Conservation (phyloP, 2,113 vertebrate genomes). For the Aix galericulata region DNA sequence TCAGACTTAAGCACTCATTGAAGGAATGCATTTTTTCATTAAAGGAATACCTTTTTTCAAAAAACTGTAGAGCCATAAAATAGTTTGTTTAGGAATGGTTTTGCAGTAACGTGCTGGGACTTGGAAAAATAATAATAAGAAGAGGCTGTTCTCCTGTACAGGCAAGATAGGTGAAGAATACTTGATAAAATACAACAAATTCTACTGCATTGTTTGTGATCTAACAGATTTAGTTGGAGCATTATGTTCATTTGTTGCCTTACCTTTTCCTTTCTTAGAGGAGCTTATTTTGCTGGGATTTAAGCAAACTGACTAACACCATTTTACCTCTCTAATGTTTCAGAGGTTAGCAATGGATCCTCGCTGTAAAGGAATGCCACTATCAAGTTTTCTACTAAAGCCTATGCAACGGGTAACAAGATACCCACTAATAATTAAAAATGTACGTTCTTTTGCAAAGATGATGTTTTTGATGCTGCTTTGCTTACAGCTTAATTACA, state of each 20-base stretch:
- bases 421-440: constrained; percentile 99
- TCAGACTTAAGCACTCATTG: background rate
- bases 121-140: background rate
- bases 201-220: background rate
- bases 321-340: constrained; percentile 58
- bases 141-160: background rate
- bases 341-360: constrained; percentile 98
- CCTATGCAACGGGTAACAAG: constrained; percentile 98
- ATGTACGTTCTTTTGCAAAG: constrained; percentile 79
- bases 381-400: constrained; percentile 97
- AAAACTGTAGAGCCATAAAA: background rate
- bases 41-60: background rate
- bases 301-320: constrained; percentile 20
- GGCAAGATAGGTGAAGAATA: background rate
- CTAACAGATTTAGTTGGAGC: background rate
- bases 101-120: background rate
- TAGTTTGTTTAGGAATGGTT: background rate
- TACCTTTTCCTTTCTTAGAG: background rate
- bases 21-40: background rate
- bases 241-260: background rate
- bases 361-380: constrained; percentile 97
- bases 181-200: background rate
- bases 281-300: background rate
- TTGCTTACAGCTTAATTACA: background rate
- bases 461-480: background rate